phyloP scores from a whole-genome alignment of 2,888 invertebrate genomes.

The Pristionchus entomophagus region DNA sequence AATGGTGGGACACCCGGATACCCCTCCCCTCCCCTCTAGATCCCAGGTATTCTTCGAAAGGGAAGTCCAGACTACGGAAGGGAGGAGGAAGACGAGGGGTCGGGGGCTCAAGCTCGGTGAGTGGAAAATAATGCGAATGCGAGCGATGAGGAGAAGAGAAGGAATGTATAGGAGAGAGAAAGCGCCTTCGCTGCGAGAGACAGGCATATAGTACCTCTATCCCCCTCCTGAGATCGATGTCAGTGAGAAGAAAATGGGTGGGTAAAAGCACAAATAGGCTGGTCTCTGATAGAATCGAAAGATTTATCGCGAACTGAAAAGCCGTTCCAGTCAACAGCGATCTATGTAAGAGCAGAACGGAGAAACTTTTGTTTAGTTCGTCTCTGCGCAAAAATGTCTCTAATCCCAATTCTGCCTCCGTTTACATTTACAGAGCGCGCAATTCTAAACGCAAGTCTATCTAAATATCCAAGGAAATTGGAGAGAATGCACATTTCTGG shows the following conservation, averaged over 20 bases:
- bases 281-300: background rate
- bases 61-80: background rate
- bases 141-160: background rate
- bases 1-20: no score
- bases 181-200: background rate
- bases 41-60: background rate
- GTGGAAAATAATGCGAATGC: constrained; percentile 32
- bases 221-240: background rate
- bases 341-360: background rate
- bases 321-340: background rate
- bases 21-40: no score
- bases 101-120: background rate
- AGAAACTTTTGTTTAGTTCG: background rate
- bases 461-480: no score
- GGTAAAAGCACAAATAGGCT: background rate
- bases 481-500: no score
- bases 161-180: background rate
- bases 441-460: no score
- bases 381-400: no score
- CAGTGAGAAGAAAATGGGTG: background rate
- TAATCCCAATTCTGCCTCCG: no score
- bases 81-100: background rate
- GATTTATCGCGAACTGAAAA: background rate
- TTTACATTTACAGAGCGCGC: no score
- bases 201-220: background rate